Evolutionary conservation across 2,797 vertebrate genomes (phyloP).

Genomic region (Hafferia zeledoni): DNA sequence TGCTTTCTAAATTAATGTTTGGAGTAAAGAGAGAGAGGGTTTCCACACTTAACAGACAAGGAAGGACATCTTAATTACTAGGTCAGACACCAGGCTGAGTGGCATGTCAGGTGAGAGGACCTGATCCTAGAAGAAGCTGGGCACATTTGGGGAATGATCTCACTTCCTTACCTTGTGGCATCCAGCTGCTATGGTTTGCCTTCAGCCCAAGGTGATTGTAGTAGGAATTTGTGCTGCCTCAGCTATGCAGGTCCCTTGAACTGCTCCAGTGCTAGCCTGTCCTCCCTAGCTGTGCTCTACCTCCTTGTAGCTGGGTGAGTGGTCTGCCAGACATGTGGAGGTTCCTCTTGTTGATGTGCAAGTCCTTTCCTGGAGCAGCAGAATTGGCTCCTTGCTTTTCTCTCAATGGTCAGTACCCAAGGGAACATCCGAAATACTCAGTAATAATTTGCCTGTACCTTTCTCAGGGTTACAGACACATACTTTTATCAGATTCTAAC

Average conservation of each 20-base stretch:
- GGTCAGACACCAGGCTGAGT: constrained; percentile 44
- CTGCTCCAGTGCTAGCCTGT: neutral
- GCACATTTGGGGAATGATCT: neutral
- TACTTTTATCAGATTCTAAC: neutral
- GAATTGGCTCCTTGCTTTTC: neutral
- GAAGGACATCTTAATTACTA: constrained; percentile 52
- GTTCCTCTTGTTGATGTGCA: neutral
- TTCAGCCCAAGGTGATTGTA: neutral
- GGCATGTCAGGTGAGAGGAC: constrained; percentile 35
- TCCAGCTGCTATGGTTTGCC: accelerated
- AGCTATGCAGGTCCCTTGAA: neutral
- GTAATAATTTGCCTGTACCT: neutral
- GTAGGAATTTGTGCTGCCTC: neutral
- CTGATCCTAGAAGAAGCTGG: constrained; percentile 10
- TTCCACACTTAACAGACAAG: constrained; percentile 41
- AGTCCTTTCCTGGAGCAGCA: neutral
- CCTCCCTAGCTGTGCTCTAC: neutral
- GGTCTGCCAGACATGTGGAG: accelerated
- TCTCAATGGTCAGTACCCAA: neutral
- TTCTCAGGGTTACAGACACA: neutral
- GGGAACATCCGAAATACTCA: neutral
- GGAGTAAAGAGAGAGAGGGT: constrained; percentile 33
- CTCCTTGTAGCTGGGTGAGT: neutral
- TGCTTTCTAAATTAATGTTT: constrained; percentile 47
- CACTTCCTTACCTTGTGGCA: accelerated